Conservation (phyloP, 1,140 invertebrate species). For the Euura lappo region DNA sequence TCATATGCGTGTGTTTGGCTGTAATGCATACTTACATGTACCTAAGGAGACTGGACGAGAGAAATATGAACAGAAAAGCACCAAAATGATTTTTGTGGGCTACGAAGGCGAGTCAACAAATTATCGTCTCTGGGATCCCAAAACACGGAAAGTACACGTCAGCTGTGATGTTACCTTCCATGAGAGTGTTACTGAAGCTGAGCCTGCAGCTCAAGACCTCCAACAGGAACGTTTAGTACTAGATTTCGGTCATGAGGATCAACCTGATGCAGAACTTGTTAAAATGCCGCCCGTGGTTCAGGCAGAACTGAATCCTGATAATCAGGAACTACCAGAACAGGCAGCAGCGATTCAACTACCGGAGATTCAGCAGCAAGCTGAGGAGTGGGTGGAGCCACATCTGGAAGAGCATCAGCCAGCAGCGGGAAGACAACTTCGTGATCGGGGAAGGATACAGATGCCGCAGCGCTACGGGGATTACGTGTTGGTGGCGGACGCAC, state of each 20-base stretch:
- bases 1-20: constrained; percentile 42
- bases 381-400: not conserved
- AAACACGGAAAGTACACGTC: constrained; percentile 6
- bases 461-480: not conserved
- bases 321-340: not conserved
- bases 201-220: not conserved
- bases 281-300: not conserved
- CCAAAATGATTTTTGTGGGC: constrained; percentile 16
- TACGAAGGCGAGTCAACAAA: constrained; percentile 16
- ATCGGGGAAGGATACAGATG: not conserved
- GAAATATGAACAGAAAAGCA: constrained; percentile 23
- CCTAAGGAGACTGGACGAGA: constrained; percentile 14
- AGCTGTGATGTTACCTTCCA: constrained; percentile 19
- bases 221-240: not conserved
- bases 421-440: not conserved
- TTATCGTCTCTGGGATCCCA: constrained; percentile 14
- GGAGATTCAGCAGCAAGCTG: not conserved
- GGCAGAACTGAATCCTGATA: not conserved
- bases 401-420: not conserved
- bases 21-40: constrained; percentile 31
- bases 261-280: constrained; percentile 8
- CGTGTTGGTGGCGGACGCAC: constrained; percentile 11
- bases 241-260: constrained; percentile 1
- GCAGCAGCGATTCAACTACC: not conserved
- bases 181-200: constrained; percentile 4